phyloP scores from a whole-genome alignment of 2,113 vertebrate genomes.

The Platysternon megacephalum region DNA sequence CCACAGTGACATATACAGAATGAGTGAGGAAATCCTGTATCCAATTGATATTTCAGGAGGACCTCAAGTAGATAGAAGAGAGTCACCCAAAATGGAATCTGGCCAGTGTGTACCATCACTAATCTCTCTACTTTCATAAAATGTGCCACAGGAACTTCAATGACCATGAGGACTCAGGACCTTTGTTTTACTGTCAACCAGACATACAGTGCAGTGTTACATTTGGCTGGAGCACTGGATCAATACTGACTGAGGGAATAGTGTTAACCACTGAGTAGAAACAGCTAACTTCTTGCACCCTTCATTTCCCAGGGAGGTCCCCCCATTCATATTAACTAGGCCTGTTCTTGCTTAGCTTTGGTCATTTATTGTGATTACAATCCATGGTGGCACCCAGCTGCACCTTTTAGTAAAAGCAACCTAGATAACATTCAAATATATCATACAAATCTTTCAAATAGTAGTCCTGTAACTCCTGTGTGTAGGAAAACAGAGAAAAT shows the following conservation, averaged over 20 bases:
- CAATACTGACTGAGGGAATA: rapidly evolving
- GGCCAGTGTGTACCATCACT: conserved; percentile 35
- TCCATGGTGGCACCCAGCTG: not conserved
- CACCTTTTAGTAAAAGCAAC: not conserved
- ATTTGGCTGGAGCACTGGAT: not conserved
- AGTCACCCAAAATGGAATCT: not conserved
- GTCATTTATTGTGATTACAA: not conserved
- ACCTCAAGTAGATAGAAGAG: conserved; percentile 22
- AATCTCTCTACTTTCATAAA: not conserved
- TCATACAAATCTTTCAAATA: not conserved
- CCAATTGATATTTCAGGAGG: conserved; percentile 46
- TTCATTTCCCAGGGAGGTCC: not conserved
- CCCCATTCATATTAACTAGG: not conserved
- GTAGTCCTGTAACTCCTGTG: not conserved
- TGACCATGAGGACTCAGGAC: not conserved
- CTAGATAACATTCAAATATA: not conserved
- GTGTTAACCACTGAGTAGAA: not conserved
- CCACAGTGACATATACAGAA: not conserved
- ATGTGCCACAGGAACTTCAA: not conserved
- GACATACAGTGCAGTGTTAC: not conserved
- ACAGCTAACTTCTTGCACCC: not conserved
- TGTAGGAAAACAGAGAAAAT: not conserved
- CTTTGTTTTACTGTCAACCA: not conserved
- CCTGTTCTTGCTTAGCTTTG: not conserved
- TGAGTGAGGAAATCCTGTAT: conserved; percentile 46